Base-by-base conservation (phyloP, 2,113 vertebrate genomes). In the Lophotis ruficrista region DNA sequence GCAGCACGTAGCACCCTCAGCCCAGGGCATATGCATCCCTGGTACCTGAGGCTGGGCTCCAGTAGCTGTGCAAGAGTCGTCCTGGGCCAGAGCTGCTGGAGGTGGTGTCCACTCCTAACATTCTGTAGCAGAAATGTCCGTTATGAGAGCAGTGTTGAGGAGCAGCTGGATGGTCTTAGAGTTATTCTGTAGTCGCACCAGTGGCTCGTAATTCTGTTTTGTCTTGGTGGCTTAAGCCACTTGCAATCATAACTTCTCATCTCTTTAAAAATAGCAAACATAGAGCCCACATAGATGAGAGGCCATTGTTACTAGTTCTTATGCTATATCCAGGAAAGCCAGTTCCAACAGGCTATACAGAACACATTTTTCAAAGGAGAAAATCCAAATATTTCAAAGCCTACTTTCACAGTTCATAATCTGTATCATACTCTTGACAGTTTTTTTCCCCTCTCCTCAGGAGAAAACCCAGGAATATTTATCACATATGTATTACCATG, bases 41-140 rank as follows among this genome's bases (percentile, higher is more conserved):
- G 19, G 30, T 23, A 83, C 19, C 19, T 19, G 9, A 47, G 38
- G 82, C 33, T 33, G 5, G n/a, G 41, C 41, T 72, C 41, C 48
- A 56, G 30, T 2, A 64, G 28, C 23, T 37, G 62, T 19, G 27
- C 37, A 53, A 25, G 6, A 23, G 10, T 15, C 43, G 10, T 24
- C 43, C 19, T 18, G 10, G 17, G 37, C 13, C 25, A 43, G 31
- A 51, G 54, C 54, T 45, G 33, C 64, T 33, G 31, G 25, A 60
- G 21, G 37, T 25, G 17, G 37, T 27, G 24, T 47, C 37, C 47
- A 35, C 47, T 60, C 17, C 17, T 61, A 78, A 33, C 27, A 61
- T 33, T 9, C 6, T 3, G 2, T 10, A 75, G 50, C 12, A 66
- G 31, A 43, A 61, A n/a, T 2, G 5, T 24, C 16, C 3, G 0